Evolutionary conservation across 1,140 invertebrate genomes (phyloP), one percentile per base, ranked within the genome.

Genomic region (Babylonia areolata): DNA sequence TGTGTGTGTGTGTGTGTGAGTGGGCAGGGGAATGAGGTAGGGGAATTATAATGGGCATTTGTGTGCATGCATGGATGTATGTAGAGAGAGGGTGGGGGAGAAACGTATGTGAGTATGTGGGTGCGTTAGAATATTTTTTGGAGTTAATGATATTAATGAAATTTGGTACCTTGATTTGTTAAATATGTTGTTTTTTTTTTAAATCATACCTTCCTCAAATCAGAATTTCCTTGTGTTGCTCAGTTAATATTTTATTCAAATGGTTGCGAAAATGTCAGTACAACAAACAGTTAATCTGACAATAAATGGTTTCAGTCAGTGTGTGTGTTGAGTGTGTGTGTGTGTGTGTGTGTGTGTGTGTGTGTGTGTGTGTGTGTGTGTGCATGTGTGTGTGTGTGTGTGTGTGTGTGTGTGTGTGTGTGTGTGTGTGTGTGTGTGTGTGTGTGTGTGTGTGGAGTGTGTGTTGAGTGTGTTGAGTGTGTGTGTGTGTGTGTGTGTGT

Each of bases 351-450:
- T 73, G 71, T 5, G 33, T 33, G 64, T 6, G 64, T 69, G 64
- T 6, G 64, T 69, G 64, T 6, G 5, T 69, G 75, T 40, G 75
- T 73, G 75, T 40, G 75, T 77, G 75, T 77, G 75, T 35, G 71
- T 73, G 71, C 5, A 31, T 73, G 71, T 35, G 75, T 40, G 75
- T 77, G 75, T 77, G 75, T 77, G 75, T 77, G 75, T 77, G 75
- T 77, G 75, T 77, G 75, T 77, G 75, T 77, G 75, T 77, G 75
- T 77, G 75, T 77, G 75, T 77, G 75, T 77, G 75, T 77, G 75
- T 77, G 75, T 77, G 75, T 77, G 71, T 73, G 71, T 73, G 71
- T 73, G 75, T 77, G 37, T 42, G 75, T 42, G 17, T 42, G 75
- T 77, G 37, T 77, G 75, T 42, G 75, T 42, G 37, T 77, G 35